A percentile compares a stretch with the other conserved stretches of the same genome.
phyloP scores from a whole-genome alignment of 2,888 invertebrate species.

The Drepana falcataria region DNA sequence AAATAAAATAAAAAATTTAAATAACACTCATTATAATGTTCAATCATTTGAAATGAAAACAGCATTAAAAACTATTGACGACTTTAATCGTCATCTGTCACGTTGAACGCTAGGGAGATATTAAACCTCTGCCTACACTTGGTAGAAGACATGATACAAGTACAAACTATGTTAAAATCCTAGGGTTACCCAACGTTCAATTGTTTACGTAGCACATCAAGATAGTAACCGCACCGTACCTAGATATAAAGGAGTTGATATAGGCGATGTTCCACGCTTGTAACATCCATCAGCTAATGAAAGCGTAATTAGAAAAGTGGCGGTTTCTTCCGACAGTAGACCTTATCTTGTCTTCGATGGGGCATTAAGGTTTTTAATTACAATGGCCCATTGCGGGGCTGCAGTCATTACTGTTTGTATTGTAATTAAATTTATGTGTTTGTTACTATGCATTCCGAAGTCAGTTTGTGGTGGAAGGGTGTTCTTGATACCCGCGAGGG shows the following conservation, averaged over 20 bases:
- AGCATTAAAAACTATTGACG: too few species aligned
- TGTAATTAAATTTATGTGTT: not conserved
- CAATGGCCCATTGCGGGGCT: constrained; percentile 36
- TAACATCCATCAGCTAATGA: constrained; percentile 74
- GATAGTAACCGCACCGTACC: constrained; percentile 14
- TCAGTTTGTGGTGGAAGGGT: too few species aligned
- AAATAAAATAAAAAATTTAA: too few species aligned
- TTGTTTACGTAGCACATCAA: constrained; percentile 2
- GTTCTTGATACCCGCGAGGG: too few species aligned
- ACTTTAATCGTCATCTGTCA: too few species aligned
- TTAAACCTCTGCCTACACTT: too few species aligned
- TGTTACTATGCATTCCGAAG: too few species aligned
- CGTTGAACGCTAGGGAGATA: too few species aligned
- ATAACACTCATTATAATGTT: too few species aligned
- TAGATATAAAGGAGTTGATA: not conserved
- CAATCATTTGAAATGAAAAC: too few species aligned
- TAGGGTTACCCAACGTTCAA: not conserved
- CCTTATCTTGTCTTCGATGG: constrained; percentile 76
- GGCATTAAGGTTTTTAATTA: constrained; percentile 72
- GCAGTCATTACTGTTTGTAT: constrained; percentile 17
- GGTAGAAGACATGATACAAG: too few species aligned
- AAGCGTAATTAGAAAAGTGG: constrained; percentile 74
- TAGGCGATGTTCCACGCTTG: constrained; percentile 6
- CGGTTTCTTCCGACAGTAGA: constrained; percentile 67
- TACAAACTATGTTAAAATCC: not conserved